Conservation (phyloP, 2,797 vertebrate species). For the Eulemur mongoz region DNA sequence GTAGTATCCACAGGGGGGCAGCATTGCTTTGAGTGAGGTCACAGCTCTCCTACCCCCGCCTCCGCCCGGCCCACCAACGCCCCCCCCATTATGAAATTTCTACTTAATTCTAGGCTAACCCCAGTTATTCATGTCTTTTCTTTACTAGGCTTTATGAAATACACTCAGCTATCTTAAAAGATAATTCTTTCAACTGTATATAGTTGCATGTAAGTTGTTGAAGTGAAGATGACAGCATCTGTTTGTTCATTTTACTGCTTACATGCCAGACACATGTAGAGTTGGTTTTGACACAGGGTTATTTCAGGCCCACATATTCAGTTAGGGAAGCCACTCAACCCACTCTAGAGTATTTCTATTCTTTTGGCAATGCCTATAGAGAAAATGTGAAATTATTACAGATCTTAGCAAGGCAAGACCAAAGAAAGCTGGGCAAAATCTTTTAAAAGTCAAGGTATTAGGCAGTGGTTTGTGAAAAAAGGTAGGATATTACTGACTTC, state of each 20-base stretch:
- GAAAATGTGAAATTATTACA: not conserved
- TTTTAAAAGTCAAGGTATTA: not conserved
- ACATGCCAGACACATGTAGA: not conserved
- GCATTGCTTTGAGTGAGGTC: not conserved
- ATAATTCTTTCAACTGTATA: not conserved
- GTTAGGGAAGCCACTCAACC: not conserved
- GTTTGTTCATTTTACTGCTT: constrained; percentile 23
- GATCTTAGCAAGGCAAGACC: not conserved
- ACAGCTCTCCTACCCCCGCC: not conserved
- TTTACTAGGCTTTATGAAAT: not conserved
- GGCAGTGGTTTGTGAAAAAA: not conserved
- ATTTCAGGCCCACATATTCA: not conserved
- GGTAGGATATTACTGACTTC: not conserved
- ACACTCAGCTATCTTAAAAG: not conserved
- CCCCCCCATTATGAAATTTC: not conserved
- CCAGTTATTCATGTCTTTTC: not conserved
- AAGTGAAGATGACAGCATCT: not conserved
- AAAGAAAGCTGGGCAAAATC: not conserved
- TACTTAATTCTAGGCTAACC: not conserved
- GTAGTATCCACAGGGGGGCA: constrained; percentile 37
- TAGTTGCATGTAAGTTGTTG: not conserved
- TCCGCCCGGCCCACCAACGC: not conserved
- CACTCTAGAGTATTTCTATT: not conserved
- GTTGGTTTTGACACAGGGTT: not conserved
- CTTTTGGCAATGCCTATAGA: not conserved